Evolutionary conservation across 2,797 vertebrate species (phyloP), one percentile per base, ranked within the genome.

Genomic region (Mallotus villosus): DNA sequence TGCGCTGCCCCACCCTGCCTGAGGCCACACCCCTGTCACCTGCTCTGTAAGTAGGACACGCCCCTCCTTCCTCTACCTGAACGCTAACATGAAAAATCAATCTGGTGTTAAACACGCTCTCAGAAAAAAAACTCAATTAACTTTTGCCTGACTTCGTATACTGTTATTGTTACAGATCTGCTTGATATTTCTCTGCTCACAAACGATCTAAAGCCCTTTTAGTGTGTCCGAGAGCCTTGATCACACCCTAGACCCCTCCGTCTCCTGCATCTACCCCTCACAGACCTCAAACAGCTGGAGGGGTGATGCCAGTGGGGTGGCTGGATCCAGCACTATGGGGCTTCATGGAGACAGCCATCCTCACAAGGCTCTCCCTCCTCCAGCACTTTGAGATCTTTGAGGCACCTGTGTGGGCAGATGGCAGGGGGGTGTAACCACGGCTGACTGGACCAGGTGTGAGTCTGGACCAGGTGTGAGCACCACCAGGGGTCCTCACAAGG

Each of bases 21-120:
- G 94, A 93, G 96, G 96, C 95, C 96, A 95, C 95, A 94, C 95
- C 95, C 95, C 95, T 96, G 96, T 92, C 93, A 95, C 94, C 94
- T 87, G 94, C 93, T 96, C 94, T 96, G 96, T 98, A 99, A 98
- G 97, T 99, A 99, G 97, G 96, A 94, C 91, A 94, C 92, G 91
- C 90, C 91, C 92, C 93, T 95, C 93, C 94, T 91, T 91, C 92
- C 82, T 90, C 82, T 78, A 63, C 25, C 62, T 89, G 51, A 87
- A 72, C 66, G 81, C 85, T 89, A 91, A 90, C 85, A 83, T 82
- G 80, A 80, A 86, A 68, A 21, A 4, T 21, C 1, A 60, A 70
- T 70, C 68, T 29, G 62, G 53, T 75, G 59, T 58, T 64, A 17
- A 63, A 34, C 29, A 63, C 25, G 22, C 64, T 53, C 25, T 70